These are phyloP conservation scores for Acrocyrtus sp. DNA, from an alignment of 2,888 invertebrate genomes.

Conservation along the genomic window DNA sequence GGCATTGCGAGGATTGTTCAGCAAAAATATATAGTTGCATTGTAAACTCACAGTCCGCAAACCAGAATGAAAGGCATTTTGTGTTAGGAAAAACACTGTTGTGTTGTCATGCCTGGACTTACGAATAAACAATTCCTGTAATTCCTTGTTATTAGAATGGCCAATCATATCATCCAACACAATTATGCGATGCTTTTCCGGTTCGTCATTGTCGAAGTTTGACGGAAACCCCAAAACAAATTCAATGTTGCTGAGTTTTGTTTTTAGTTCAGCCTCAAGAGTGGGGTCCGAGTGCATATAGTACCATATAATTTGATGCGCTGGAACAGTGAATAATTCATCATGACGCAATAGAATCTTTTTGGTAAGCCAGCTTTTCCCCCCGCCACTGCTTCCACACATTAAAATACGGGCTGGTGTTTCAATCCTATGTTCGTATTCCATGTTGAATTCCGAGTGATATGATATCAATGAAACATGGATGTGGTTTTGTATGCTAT, in stretches of 20 bases:
- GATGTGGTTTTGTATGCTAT: too few relatives aligned
- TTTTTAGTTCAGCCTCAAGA: not conserved
- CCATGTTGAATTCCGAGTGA: too few relatives aligned
- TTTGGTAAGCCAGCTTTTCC: not conserved
- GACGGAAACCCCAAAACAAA: not conserved
- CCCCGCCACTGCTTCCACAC: not conserved
- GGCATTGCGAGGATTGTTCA: constrained; percentile 52
- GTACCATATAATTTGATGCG: not conserved
- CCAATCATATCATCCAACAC: not conserved
- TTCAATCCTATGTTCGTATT: too few relatives aligned
- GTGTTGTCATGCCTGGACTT: not conserved
- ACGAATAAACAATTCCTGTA: not conserved
- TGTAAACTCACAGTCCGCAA: constrained; percentile 15
- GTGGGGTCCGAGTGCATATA: not conserved
- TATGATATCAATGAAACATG: too few relatives aligned
- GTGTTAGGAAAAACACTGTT: constrained; percentile 19
- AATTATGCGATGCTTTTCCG: not conserved
- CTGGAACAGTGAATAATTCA: not conserved
- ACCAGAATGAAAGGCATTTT: constrained; percentile 46
- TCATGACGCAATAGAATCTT: not conserved
- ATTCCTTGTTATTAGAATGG: not conserved
- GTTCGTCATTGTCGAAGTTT: not conserved
- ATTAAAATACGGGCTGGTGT: not conserved
- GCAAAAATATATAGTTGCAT: constrained; percentile 11
- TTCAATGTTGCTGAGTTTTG: not conserved